Conservation (phyloP, 2,888 invertebrate genomes). For the Eilema sororculum region DNA sequence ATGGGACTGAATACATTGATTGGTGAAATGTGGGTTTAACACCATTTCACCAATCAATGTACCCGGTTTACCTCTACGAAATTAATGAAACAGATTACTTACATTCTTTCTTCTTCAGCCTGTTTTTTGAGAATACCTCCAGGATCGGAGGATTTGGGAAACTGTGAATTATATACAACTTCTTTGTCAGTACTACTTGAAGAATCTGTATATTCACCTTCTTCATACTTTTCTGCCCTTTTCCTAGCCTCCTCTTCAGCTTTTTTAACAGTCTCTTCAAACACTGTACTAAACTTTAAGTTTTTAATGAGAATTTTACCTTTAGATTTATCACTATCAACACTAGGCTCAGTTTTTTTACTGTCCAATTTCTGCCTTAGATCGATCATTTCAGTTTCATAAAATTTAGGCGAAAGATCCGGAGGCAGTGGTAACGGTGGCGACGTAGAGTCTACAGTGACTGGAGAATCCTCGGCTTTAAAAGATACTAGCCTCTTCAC, state of each 20-base stretch:
- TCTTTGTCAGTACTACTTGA: slow-evolving; percentile 75
- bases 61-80: too few relatives aligned
- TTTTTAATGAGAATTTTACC: slow-evolving; percentile 90
- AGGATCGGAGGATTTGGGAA: slow-evolving; percentile 81
- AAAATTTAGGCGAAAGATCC: slow-evolving; percentile 69
- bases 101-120: slow-evolving; percentile 85
- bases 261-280: slow-evolving; percentile 89
- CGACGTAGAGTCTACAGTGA: slow-evolving; percentile 51
- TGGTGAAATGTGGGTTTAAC: too few relatives aligned
- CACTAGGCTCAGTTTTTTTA: slow-evolving; percentile 59
- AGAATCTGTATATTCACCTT: slow-evolving; percentile 88
- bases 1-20: too few relatives aligned
- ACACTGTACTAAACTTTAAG: slow-evolving; percentile 89
- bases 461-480: slow-evolving; percentile 60
- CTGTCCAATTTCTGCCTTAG: slow-evolving; percentile 65
- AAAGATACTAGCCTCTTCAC: slow-evolving; percentile 51
- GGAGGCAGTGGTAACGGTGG: slow-evolving; percentile 75
- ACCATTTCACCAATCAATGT: too few relatives aligned
- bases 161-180: slow-evolving; percentile 73
- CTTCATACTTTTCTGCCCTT: slow-evolving; percentile 88
- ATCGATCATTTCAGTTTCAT: slow-evolving; percentile 56
- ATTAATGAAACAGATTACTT: too few relatives aligned
- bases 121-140: slow-evolving; percentile 81
- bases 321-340: slow-evolving; percentile 77
- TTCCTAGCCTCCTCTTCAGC: slow-evolving; percentile 88